Percentiles rank a stretch among this genome's conserved stretches.
These are phyloP conservation scores for Sebastes paucispinis DNA, from an alignment of 2,797 vertebrate species.

Conservation along the genomic window DNA sequence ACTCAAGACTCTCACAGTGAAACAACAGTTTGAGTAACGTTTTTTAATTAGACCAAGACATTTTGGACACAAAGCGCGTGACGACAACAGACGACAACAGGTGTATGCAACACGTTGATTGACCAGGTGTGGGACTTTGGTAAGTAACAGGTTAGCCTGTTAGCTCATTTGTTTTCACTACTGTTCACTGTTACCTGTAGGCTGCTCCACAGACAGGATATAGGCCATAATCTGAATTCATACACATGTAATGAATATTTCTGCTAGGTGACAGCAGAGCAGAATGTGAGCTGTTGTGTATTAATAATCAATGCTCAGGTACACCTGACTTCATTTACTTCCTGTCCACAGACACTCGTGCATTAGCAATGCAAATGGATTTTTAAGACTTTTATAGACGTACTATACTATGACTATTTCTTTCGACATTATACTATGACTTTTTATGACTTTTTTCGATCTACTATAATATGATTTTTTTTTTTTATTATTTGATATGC, in stretches of 20 bases:
- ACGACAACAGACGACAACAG: neutral
- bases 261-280: neutral
- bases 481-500: too few relatives aligned
- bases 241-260: neutral
- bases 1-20: neutral
- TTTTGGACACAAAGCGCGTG: neutral
- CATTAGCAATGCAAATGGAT: neutral
- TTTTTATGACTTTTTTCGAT: too few relatives aligned
- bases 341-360: neutral
- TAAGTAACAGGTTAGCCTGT: neutral
- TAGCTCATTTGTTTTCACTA: neutral
- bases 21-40: neutral
- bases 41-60: neutral
- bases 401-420: too few relatives aligned
- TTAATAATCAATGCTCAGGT: constrained; percentile 52
- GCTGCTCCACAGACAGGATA: neutral
- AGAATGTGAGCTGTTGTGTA: constrained; percentile 40
- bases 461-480: too few relatives aligned
- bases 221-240: fast-evolving
- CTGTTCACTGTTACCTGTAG: fast-evolving
- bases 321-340: constrained; percentile 2
- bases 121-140: neutral
- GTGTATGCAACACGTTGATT: constrained; percentile 1
- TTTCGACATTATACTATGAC: too few relatives aligned
- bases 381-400: too few relatives aligned